Percentiles rank a stretch among this genome's conserved stretches.
Evolutionary conservation across 2,113 vertebrate species (phyloP).

Genomic region (Elanus axillaris): DNA sequence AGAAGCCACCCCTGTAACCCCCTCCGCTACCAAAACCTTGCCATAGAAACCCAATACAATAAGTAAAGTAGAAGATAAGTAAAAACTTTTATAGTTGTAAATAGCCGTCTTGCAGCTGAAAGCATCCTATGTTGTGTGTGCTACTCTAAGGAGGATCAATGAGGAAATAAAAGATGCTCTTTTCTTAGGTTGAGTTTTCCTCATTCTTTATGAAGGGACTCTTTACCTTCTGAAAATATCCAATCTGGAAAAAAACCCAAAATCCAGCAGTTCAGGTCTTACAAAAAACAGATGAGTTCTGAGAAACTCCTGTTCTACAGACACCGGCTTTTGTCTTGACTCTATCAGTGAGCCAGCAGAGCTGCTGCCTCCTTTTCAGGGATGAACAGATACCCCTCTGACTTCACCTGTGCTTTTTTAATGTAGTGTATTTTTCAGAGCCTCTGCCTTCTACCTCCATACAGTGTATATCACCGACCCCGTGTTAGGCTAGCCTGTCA

Average conservation of each 20-base stretch:
- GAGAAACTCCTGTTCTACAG: background rate
- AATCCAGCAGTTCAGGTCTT: background rate
- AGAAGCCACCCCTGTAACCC: no score
- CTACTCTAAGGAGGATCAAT: background rate
- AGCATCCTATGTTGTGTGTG: background rate
- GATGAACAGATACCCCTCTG: background rate
- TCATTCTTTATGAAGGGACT: background rate
- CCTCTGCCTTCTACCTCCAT: background rate
- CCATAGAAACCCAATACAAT: no score
- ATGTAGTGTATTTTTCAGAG: background rate
- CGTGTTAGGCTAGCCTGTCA: background rate
- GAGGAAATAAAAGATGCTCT: background rate
- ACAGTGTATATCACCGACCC: background rate
- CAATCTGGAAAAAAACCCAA: background rate
- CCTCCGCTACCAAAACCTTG: no score
- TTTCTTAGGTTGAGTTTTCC: background rate
- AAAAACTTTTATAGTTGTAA: background rate
- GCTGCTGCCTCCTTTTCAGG: background rate
- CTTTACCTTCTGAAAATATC: background rate
- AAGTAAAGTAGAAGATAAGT: background rate
- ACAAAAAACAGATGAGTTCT: background rate
- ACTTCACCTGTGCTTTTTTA: background rate
- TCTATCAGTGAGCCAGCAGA: background rate
- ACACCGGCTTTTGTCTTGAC: background rate
- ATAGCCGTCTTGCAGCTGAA: background rate